Base-by-base conservation (phyloP, 1,140 invertebrate species). In the Pseudachorutes palmiensis region DNA sequence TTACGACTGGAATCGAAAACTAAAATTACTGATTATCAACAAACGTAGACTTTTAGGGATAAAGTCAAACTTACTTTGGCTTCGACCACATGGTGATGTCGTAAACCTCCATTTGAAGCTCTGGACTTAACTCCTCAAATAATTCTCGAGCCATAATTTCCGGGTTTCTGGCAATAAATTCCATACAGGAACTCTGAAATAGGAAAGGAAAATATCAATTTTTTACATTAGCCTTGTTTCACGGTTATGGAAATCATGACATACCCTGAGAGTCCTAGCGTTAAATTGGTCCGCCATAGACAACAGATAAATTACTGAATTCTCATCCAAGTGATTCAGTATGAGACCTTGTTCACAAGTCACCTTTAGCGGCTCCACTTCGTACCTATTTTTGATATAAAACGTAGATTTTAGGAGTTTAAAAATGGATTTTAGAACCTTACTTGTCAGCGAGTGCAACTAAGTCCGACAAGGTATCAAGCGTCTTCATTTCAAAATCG, bases 261-360 rank as follows among this genome's bases (percentile, higher is more conserved):
- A 80, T 75, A 86, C 84, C 77, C 82, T 83, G 31, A 87, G 76
- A 9, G 78, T 77, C 59, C 79, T 81, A 30, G 84, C 84, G 75
- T 84, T 83, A 70, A 83, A 85, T 68, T 86, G 85, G 77, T 88
- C 85, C 5, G 84, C 85, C 69, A 88, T 81, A 64, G 82, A 84
- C 29, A 87, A 76, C 2, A 87, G 79, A 75, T 83, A 87, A 48
- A 87, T 77, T 1, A 83, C 85, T 0, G 83, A 83, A 49, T 87
- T 84, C 62, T 83, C 80, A 76, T 87, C 84, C 49, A 87, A 80
- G 69, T 82, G 81, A 1, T 76, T 72, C 58, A 81, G 78, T 48
- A 77, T 77, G 26, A 88, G 76, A 2, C 81, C 80, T 62, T 83
- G 81, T 76, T 87, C 86, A 78, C 84, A 87, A 14, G 81, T 72